Evolutionary conservation across 1,140 invertebrate species (phyloP).

Genomic region (Glomeris maerens): DNA sequence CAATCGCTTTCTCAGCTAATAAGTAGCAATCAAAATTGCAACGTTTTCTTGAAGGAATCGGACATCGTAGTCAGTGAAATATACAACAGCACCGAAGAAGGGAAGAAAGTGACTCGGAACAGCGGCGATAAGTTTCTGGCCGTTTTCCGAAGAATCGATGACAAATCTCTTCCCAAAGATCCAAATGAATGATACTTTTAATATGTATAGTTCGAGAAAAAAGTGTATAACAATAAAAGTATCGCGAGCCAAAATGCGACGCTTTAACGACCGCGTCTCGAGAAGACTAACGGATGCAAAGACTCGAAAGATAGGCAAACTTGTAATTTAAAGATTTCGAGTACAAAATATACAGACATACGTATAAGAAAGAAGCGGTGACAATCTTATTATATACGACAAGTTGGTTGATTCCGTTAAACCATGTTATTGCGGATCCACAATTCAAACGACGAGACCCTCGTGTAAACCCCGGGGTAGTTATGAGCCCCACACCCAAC

Average conservation of each 20-base stretch:
- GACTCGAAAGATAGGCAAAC: not conserved
- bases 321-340: not conserved
- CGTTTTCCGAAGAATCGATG: constrained; percentile 60
- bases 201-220: not conserved
- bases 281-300: not conserved
- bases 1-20: too few relatives aligned
- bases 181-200: constrained; percentile 22
- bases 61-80: constrained; percentile 80
- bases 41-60: constrained; percentile 37
- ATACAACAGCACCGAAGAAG: constrained; percentile 90
- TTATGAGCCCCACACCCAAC: constrained; percentile 25
- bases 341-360: not conserved
- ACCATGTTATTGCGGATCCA: too few relatives aligned
- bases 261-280: not conserved
- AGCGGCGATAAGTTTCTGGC: constrained; percentile 86
- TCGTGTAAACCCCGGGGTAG: not conserved
- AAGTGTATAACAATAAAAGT: not conserved
- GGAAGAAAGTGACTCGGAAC: constrained; percentile 92
- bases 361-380: not conserved
- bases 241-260: not conserved
- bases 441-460: too few relatives aligned
- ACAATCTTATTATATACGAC: too few relatives aligned
- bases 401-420: too few relatives aligned
- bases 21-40: too few relatives aligned
- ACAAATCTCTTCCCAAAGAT: too few relatives aligned